Conservation (phyloP, 23 tunicate species). For the Oikopleura albicans region DNA sequence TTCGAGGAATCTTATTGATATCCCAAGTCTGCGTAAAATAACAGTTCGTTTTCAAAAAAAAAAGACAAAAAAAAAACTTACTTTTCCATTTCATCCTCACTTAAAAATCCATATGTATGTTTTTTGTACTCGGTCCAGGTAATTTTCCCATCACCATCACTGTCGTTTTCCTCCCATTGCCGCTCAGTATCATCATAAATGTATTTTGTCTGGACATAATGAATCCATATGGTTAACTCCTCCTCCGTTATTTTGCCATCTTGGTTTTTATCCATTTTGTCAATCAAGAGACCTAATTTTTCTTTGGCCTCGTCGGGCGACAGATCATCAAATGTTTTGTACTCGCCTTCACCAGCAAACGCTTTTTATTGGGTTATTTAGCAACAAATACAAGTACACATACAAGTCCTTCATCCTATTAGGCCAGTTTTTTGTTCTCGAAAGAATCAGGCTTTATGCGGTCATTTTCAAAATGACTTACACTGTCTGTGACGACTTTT, state of each 20-base stretch:
- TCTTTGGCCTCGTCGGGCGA: constrained; percentile 50
- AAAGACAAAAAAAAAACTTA: no score
- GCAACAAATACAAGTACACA: no score
- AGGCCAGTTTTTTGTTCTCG: no score
- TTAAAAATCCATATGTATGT: constrained; percentile 40
- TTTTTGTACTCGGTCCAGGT: constrained; percentile 65
- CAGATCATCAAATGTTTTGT: constrained; percentile 38
- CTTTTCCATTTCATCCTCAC: constrained; percentile 24
- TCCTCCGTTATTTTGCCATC: constrained; percentile 37
- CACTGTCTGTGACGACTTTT: no score
- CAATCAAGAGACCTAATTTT: constrained; percentile 41
- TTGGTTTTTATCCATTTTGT: constrained; percentile 46
- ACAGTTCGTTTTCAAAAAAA: no score
- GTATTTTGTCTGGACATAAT: constrained; percentile 35
- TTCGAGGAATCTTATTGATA: no score
- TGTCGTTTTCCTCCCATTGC: constrained; percentile 37
- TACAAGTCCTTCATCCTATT: no score
- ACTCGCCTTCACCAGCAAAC: constrained; percentile 30
- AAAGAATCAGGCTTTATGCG: no score
- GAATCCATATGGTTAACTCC: constrained; percentile 59
- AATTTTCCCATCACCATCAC: constrained; percentile 27
- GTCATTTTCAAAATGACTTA: no score
- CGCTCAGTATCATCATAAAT: constrained; percentile 40
- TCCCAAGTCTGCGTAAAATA: no score
- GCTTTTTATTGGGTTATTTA: background rate